Evolutionary conservation across 2,113 vertebrate genomes (phyloP).

Genomic region (Seriola dumerili): DNA sequence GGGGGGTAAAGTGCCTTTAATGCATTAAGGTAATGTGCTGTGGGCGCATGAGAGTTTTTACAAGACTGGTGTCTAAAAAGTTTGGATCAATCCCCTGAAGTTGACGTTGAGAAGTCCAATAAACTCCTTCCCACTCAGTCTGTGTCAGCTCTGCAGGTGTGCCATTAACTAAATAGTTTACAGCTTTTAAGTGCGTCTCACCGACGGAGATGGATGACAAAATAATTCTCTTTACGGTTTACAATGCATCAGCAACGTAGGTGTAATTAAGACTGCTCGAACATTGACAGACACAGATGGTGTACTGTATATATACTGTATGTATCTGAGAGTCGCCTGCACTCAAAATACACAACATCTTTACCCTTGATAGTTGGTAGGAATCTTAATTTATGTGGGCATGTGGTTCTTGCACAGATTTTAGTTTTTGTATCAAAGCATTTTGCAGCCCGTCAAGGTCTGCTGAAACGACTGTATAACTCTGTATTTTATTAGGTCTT

Average conservation of each 20-base stretch:
- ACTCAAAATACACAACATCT: slow-evolving; percentile 13
- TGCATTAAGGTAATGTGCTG: slow-evolving; percentile 79
- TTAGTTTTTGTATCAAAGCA: slow-evolving; percentile 2
- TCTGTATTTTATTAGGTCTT: slow-evolving; percentile 30
- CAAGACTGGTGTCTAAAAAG: slow-evolving; percentile 72
- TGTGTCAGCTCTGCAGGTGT: slow-evolving; percentile 65
- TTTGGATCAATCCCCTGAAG: slow-evolving; percentile 72
- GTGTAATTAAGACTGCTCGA: slow-evolving; percentile 55
- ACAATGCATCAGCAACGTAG: slow-evolving; percentile 46
- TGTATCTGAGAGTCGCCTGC: slow-evolving; percentile 1
- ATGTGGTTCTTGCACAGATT: background rate
- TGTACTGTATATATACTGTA: slow-evolving; percentile 1
- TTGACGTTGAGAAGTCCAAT: slow-evolving; percentile 72
- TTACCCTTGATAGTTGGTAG: slow-evolving; percentile 1
- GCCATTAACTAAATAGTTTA: slow-evolving; percentile 70
- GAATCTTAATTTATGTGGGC: background rate
- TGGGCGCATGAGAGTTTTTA: slow-evolving; percentile 67
- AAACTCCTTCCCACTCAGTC: slow-evolving; percentile 66
- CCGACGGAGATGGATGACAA: slow-evolving; percentile 65
- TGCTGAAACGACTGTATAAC: background rate
- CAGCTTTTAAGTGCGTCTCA: slow-evolving; percentile 68
- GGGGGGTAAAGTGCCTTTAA: slow-evolving; percentile 75
- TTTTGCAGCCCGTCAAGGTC: slow-evolving; percentile 29
- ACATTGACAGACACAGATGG: slow-evolving; percentile 52
- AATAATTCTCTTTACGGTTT: slow-evolving; percentile 65